Percentiles rank a stretch among this genome's conserved stretches.
Evolutionary conservation across 2,888 invertebrate species (phyloP).

Genomic region (Tanypteryx hageni): DNA sequence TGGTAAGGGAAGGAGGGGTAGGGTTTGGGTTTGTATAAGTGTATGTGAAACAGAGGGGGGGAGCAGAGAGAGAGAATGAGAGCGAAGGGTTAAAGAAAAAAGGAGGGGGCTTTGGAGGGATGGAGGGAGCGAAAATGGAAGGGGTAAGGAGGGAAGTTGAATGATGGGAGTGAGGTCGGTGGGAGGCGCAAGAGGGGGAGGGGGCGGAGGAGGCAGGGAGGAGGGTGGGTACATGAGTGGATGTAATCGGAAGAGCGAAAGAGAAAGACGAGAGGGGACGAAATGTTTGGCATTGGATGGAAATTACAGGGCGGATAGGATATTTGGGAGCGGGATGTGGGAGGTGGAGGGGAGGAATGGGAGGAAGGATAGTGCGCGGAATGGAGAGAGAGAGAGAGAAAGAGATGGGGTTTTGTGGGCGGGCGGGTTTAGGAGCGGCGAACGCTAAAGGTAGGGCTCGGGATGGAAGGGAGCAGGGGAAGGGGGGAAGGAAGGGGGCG

Average conservation of each 20-base stretch:
- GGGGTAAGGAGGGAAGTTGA: neutral
- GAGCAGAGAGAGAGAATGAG: too few species aligned
- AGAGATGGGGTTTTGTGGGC: neutral
- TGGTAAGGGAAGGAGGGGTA: too few species aligned
- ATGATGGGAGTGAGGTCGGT: neutral
- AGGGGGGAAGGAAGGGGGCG: neutral
- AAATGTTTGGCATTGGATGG: neutral
- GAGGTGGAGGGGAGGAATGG: too few species aligned
- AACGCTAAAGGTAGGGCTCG: neutral
- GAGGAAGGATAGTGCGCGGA: neutral
- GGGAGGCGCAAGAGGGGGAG: neutral
- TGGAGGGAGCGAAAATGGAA: neutral
- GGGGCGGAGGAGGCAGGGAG: neutral
- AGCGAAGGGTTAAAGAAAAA: too few species aligned
- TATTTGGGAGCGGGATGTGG: neutral
- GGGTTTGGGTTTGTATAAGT: too few species aligned
- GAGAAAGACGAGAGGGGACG: neutral
- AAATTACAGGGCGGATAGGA: neutral
- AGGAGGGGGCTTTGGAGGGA: too few species aligned
- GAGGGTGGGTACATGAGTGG: neutral
- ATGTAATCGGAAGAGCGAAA: neutral
- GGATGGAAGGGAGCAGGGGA: neutral
- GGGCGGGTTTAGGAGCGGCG: neutral
- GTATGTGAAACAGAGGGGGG: too few species aligned
- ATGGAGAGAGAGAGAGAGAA: neutral